Conservation (phyloP, 2,888 invertebrate species). For the Leptarthrus brevirostris region DNA sequence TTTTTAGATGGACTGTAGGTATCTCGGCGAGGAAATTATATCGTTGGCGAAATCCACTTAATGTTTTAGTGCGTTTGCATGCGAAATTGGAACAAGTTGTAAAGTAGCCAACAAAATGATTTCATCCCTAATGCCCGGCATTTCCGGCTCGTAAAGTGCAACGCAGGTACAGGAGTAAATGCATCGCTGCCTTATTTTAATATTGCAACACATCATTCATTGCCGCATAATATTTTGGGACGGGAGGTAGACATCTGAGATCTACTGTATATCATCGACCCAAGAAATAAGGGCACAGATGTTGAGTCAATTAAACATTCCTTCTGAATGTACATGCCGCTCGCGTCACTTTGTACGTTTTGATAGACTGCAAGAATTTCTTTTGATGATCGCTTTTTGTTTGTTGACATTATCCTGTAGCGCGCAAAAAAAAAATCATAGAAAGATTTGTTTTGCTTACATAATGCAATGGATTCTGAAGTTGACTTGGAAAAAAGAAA, state of each 20-base stretch:
- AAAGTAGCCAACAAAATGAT: constrained; percentile 39
- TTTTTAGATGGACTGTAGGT: background rate
- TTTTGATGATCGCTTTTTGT: constrained; percentile 11
- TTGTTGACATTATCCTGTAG: background rate
- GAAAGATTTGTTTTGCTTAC: too few relatives aligned
- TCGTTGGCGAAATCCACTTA: background rate
- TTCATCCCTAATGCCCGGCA: constrained; percentile 36
- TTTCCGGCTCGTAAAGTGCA: constrained; percentile 7
- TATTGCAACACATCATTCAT: background rate
- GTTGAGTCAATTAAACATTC: constrained; percentile 35
- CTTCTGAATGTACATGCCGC: background rate
- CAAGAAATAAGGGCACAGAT: constrained; percentile 34
- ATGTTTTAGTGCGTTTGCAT: background rate
- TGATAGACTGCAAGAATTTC: constrained; percentile 28
- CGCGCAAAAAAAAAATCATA: too few relatives aligned
- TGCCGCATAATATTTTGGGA: too few relatives aligned
- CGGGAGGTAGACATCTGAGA: background rate
- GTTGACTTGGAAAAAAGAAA: too few relatives aligned
- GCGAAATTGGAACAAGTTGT: constrained; percentile 9
- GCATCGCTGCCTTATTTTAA: too few relatives aligned
- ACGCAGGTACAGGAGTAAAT: too few relatives aligned
- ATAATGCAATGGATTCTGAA: too few relatives aligned
- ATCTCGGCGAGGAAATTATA: background rate
- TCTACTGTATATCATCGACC: constrained; percentile 1
- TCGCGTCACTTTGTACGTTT: constrained; percentile 7